phyloP scores from a whole-genome alignment of 2,797 vertebrate species.

The Oreortyx pictus region DNA sequence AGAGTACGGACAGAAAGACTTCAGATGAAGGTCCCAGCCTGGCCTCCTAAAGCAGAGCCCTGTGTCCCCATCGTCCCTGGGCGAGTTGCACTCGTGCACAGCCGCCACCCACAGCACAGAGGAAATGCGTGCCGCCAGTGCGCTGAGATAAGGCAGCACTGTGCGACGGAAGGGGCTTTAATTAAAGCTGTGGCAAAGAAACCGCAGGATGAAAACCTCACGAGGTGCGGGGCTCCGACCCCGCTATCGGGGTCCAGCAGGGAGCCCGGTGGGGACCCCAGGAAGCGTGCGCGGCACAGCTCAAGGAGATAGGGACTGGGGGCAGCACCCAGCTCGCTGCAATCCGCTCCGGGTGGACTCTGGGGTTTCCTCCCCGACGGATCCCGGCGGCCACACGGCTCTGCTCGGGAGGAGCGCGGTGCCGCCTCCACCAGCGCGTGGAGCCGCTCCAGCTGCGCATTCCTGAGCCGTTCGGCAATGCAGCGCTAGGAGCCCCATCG shows the following conservation, averaged over 20 bases:
- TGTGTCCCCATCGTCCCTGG: not conserved
- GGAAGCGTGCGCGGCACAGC: not conserved
- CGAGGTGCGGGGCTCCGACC: not conserved
- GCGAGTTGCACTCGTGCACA: accelerated
- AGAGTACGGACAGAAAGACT: not conserved
- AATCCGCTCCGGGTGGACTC: not conserved
- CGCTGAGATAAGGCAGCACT: not conserved
- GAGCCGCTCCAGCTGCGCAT: constrained; percentile 78
- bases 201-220: constrained; percentile 64
- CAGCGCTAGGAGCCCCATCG: not conserved
- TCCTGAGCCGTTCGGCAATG: constrained; percentile 77
- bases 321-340: not conserved
- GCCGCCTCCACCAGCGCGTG: constrained; percentile 50
- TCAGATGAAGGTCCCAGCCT: not conserved
- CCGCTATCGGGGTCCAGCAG: not conserved
- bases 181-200: constrained; percentile 59
- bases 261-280: not conserved
- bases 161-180: not conserved
- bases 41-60: not conserved
- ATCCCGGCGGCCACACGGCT: not conserved
- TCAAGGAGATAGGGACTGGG: not conserved
- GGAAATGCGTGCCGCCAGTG: not conserved
- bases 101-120: not conserved
- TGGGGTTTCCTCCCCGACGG: not conserved
- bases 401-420: not conserved